Conservation (phyloP, 2,888 invertebrate species). For the Hydriomena furcata region DNA sequence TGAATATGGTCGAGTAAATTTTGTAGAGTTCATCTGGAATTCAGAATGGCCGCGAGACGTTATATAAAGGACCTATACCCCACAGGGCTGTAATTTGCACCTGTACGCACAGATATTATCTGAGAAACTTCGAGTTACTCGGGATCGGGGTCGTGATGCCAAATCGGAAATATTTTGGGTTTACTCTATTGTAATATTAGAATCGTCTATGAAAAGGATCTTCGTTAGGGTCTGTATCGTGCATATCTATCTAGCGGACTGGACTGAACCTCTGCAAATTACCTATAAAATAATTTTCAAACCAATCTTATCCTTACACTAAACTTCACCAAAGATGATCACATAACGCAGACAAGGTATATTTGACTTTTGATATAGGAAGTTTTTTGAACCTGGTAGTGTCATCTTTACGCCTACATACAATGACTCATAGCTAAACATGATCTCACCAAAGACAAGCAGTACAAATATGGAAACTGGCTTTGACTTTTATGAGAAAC, state of each 20-base stretch:
- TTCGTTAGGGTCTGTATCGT: constrained; percentile 6
- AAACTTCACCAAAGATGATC: background rate
- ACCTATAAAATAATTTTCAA: too few species aligned
- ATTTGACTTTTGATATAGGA: constrained; percentile 6
- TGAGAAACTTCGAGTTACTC: constrained; percentile 70
- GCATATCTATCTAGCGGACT: constrained; percentile 10
- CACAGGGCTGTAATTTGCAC: constrained; percentile 74
- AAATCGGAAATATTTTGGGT: constrained; percentile 37
- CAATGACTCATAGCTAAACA: constrained; percentile 38
- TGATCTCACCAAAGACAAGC: constrained; percentile 42
- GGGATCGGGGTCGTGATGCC: constrained; percentile 44
- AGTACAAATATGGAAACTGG: constrained; percentile 35
- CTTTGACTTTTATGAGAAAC: constrained; percentile 25
- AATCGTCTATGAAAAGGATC: constrained; percentile 13
- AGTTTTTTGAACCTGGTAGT: constrained; percentile 22
- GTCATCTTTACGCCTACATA: constrained; percentile 41
- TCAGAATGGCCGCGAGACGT: constrained; percentile 57
- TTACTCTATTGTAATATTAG: constrained; percentile 16
- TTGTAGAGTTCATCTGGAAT: constrained; percentile 49
- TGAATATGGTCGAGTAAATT: constrained; percentile 24
- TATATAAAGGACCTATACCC: constrained; percentile 66
- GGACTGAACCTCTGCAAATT: background rate
- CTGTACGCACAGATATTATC: constrained; percentile 74
- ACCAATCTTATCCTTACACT: background rate
- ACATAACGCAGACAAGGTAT: too few species aligned